Conservation (phyloP, 2,113 vertebrate genomes). For the Ictidomys tridecemlineatus region DNA sequence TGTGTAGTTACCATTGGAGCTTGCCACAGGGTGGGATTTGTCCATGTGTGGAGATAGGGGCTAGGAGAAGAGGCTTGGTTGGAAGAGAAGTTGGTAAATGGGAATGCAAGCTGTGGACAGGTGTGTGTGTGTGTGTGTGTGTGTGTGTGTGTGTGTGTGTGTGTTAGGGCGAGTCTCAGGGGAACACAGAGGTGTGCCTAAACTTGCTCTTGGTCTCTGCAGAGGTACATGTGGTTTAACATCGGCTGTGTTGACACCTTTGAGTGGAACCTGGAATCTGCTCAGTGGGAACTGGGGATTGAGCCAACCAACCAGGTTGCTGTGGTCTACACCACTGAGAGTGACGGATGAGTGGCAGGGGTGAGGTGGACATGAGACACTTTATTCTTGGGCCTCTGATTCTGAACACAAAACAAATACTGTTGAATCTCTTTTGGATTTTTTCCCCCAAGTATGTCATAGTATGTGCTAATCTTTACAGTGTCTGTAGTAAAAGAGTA, state of each 20-base stretch:
- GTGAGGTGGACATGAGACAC: not conserved
- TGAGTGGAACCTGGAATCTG: constrained; percentile 89
- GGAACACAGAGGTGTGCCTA: not conserved
- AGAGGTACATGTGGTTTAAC: constrained; percentile 90
- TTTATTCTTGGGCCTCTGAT: not conserved
- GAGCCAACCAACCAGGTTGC: constrained; percentile 80
- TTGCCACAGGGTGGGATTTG: not conserved
- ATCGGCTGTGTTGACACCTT: constrained; percentile 90
- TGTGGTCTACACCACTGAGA: constrained; percentile 87
- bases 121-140: accelerated
- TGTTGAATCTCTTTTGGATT: not conserved
- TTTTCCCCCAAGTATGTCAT: not conserved
- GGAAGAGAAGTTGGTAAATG: not conserved
- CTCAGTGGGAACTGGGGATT: constrained; percentile 87
- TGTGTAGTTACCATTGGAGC: not conserved
- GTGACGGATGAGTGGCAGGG: constrained; percentile 84
- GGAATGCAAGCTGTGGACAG: not conserved
- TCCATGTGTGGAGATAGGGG: not conserved
- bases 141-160: no score
- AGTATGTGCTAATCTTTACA: not conserved
- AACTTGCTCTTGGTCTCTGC: not conserved
- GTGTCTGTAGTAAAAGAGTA: not conserved
- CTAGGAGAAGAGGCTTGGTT: not conserved
- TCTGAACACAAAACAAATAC: not conserved
- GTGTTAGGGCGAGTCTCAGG: not conserved